Conservation (phyloP, 2,113 vertebrate genomes). For the Neolamprologus sp. region DNA sequence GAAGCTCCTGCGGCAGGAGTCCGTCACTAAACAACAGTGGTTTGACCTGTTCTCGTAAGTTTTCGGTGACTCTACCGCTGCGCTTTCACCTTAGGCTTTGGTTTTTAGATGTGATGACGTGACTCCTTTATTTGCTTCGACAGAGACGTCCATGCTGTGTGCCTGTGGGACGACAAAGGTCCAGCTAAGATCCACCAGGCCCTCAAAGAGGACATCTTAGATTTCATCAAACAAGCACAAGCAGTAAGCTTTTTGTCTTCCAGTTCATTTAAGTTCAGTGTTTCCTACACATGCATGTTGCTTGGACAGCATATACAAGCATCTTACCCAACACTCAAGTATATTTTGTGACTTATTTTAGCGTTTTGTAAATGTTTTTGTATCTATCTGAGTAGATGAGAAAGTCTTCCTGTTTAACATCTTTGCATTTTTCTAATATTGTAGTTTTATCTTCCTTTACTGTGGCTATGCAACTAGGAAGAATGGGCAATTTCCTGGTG, state of each 20-base stretch:
- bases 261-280: background rate
- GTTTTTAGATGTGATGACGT: background rate
- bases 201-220: conserved; percentile 97
- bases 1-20: conserved; percentile 97
- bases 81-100: background rate
- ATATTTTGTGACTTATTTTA: background rate
- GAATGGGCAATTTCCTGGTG: background rate
- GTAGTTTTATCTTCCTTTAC: background rate
- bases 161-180: conserved; percentile 98
- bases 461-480: rapidly evolving
- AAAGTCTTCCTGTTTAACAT: background rate
- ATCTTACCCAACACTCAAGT: background rate
- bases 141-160: conserved; percentile 97
- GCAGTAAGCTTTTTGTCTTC: conserved; percentile 75
- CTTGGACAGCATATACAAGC: background rate
- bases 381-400: background rate
- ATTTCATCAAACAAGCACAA: conserved; percentile 99
- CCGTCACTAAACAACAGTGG: conserved; percentile 98
- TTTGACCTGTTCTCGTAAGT: conserved; percentile 98
- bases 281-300: background rate
- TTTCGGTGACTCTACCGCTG: rapidly evolving
- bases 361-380: rapidly evolving
- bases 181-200: conserved; percentile 98
- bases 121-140: background rate
- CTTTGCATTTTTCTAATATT: background rate